phyloP scores from a whole-genome alignment of 2,888 invertebrate species.

The Venustoraphidia nigricollis region DNA sequence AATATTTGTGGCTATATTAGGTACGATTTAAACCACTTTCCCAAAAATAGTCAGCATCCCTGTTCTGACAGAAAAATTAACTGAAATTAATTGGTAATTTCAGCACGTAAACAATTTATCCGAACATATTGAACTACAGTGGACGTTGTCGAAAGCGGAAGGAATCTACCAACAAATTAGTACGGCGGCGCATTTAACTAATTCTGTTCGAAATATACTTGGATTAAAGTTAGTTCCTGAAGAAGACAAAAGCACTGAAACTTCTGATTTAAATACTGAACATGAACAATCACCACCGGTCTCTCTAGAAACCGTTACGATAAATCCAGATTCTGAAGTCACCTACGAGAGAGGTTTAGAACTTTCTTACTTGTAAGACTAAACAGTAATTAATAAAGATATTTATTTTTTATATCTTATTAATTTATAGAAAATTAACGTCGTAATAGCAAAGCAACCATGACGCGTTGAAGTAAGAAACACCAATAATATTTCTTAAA shows the following conservation, averaged over 20 bases:
- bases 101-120: slow-evolving; percentile 94
- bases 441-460: background rate
- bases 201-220: slow-evolving; percentile 54
- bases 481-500: too few relatives aligned
- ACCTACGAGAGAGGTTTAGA: slow-evolving; percentile 24
- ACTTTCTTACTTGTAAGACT: slow-evolving; percentile 22
- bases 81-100: slow-evolving; percentile 18
- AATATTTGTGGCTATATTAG: too few relatives aligned
- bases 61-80: background rate
- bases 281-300: slow-evolving; percentile 3
- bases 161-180: slow-evolving; percentile 82
- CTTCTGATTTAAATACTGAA: slow-evolving; percentile 18
- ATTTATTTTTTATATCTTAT: background rate
- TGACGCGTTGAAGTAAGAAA: too few relatives aligned
- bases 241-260: slow-evolving; percentile 22
- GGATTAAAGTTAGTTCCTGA: slow-evolving; percentile 38
- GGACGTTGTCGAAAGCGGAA: slow-evolving; percentile 74
- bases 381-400: slow-evolving; percentile 9
- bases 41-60: too few relatives aligned
- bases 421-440: background rate
- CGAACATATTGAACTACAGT: slow-evolving; percentile 67
- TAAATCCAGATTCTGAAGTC: slow-evolving; percentile 21
- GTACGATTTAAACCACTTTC: too few relatives aligned
- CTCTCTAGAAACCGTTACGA: slow-evolving; percentile 12
- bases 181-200: slow-evolving; percentile 50